Evolutionary conservation across 2,888 invertebrate species (phyloP).

Genomic region (Drepana falcataria): DNA sequence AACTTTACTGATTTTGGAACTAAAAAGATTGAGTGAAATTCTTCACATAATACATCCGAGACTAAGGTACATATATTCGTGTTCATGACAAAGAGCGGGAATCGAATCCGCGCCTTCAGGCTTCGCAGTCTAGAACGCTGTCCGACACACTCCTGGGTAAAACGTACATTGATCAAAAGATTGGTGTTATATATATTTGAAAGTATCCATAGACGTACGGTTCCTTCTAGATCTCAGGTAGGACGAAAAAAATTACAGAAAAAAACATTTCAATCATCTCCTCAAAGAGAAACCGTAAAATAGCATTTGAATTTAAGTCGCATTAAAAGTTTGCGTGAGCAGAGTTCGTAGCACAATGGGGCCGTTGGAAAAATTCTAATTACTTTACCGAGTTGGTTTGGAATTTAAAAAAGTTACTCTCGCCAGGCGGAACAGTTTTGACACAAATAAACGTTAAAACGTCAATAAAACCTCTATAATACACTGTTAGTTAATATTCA

Average conservation of each 20-base stretch:
- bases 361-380: slow-evolving; percentile 73
- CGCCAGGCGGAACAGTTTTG: slow-evolving; percentile 34
- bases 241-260: slow-evolving; percentile 21
- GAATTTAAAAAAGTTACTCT: slow-evolving; percentile 67
- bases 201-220: too few relatives aligned
- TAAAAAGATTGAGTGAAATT: too few relatives aligned
- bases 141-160: too few relatives aligned
- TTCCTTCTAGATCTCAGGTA: neutral
- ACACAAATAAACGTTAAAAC: slow-evolving; percentile 29
- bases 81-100: too few relatives aligned
- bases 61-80: too few relatives aligned
- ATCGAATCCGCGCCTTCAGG: too few relatives aligned
- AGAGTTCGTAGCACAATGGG: slow-evolving; percentile 68
- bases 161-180: too few relatives aligned
- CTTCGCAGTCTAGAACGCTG: too few relatives aligned
- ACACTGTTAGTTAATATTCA: neutral
- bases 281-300: slow-evolving; percentile 64
- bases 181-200: too few relatives aligned
- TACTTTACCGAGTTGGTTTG: slow-evolving; percentile 65
- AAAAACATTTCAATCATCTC: slow-evolving; percentile 59
- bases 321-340: slow-evolving; percentile 74
- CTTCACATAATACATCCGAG: too few relatives aligned
- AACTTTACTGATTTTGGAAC: too few relatives aligned
- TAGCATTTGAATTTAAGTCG: slow-evolving; percentile 73
- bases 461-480: neutral